Percentiles rank a stretch among this genome's conserved stretches.
phyloP scores from a whole-genome alignment of 1,140 invertebrate genomes.

The Phymorhynchus buccinoides region DNA sequence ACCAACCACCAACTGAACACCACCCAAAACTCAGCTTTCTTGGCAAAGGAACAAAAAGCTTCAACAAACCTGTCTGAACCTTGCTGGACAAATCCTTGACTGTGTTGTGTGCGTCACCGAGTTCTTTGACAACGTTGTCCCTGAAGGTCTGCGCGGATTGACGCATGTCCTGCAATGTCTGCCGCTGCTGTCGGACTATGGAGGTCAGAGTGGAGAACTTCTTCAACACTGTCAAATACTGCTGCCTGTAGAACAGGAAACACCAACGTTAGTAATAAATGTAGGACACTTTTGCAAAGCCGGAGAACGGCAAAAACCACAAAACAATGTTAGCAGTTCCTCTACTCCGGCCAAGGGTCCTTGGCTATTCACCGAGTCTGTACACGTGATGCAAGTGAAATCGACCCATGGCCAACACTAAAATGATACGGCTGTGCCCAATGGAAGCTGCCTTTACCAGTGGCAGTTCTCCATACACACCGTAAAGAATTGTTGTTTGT shows the following conservation, averaged over 20 bases:
- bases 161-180: constrained; percentile 12
- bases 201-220: constrained; percentile 37
- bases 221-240: constrained; percentile 34
- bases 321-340: too few species aligned
- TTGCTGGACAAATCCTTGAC: background rate
- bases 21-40: too few species aligned
- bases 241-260: constrained; percentile 15
- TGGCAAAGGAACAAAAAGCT: too few species aligned
- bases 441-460: too few species aligned
- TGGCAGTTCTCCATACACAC: too few species aligned
- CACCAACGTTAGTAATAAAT: background rate
- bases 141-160: background rate
- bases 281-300: background rate
- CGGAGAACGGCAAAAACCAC: background rate
- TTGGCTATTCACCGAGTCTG: too few species aligned
- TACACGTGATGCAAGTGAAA: too few species aligned
- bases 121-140: background rate
- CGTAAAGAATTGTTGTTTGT: too few species aligned
- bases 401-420: too few species aligned
- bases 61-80: constrained; percentile 10
- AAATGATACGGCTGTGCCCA: too few species aligned
- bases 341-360: too few species aligned
- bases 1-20: too few species aligned
- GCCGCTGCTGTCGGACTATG: constrained; percentile 31
- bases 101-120: background rate